Percentiles rank a stretch among this genome's conserved stretches.
Conservation (phyloP, 2,888 invertebrate species). For the Hydraecia micacea region DNA sequence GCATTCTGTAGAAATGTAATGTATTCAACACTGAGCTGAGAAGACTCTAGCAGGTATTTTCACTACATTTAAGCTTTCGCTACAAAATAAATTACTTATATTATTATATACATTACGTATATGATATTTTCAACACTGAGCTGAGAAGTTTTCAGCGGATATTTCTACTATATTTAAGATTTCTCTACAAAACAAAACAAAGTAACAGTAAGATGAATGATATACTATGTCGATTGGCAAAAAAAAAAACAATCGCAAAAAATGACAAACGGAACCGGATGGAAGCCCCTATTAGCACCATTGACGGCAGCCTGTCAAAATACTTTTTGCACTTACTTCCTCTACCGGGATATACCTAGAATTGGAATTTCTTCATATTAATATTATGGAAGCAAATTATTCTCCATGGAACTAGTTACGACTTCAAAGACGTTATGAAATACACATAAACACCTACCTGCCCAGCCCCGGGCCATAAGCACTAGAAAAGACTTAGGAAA, state of each 20-base stretch:
- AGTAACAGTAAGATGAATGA: background rate
- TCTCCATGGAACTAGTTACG: constrained; percentile 17
- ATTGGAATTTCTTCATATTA: background rate
- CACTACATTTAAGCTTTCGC: background rate
- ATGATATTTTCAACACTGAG: background rate
- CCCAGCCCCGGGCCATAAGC: background rate
- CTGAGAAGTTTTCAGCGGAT: background rate
- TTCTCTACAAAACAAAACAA: too few species aligned
- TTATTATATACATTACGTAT: background rate
- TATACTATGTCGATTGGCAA: background rate
- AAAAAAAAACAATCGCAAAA: constrained; percentile 29
- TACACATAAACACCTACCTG: constrained; percentile 3
- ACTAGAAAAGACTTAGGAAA: constrained; percentile 27
- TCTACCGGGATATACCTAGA: background rate
- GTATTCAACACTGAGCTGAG: background rate
- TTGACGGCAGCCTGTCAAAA: constrained; percentile 23
- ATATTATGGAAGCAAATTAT: constrained; percentile 11
- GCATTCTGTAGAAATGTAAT: background rate
- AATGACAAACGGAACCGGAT: background rate
- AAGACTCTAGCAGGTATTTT: background rate
- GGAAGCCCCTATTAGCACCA: constrained; percentile 12
- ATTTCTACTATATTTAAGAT: background rate
- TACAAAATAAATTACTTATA: background rate
- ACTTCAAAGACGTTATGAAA: constrained; percentile 3
- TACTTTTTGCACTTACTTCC: constrained; percentile 24